A percentile compares a stretch with the other conserved stretches of the same genome.
These are phyloP conservation scores for Sphaerophoria taeniata DNA, from an alignment of 2,888 invertebrate species.

Conservation along the genomic window DNA sequence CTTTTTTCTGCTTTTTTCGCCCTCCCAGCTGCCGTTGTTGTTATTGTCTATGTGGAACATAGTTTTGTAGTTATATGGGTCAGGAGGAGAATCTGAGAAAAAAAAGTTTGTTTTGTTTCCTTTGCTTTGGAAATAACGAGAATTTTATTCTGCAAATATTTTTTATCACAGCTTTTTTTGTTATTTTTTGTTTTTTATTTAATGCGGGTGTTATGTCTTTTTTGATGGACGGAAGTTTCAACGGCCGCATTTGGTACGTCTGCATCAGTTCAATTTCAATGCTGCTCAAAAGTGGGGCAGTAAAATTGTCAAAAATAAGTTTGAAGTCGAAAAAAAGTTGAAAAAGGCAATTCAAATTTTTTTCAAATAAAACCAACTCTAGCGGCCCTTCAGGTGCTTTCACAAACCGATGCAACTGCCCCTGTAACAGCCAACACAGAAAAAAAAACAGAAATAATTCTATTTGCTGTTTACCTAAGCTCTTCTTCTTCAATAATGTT, in stretches of 20 bases:
- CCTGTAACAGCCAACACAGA: neutral
- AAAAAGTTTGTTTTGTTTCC: neutral
- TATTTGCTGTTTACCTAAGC: constrained; percentile 14
- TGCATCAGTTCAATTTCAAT: neutral
- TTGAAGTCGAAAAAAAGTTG: neutral
- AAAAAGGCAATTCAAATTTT: too few relatives aligned
- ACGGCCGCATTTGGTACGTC: neutral
- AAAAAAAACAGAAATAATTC: neutral
- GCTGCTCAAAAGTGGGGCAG: neutral
- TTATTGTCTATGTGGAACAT: too few relatives aligned
- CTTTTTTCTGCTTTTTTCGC: neutral
- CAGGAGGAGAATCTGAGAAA: constrained; percentile 37
- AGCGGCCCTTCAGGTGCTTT: too few relatives aligned
- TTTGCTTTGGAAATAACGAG: neutral
- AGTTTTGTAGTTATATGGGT: constrained; percentile 43
- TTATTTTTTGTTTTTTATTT: neutral
- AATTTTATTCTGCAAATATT: constrained; percentile 16
- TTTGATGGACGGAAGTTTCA: neutral
- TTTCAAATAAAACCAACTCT: too few relatives aligned
- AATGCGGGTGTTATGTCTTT: neutral
- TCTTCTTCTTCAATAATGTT: constrained; percentile 24
- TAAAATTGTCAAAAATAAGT: neutral
- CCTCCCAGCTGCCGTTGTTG: neutral
- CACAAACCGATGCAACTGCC: too few relatives aligned
- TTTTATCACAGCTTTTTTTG: constrained; percentile 9